Percentiles rank a stretch among this genome's conserved stretches.
Evolutionary conservation across 2,888 invertebrate species (phyloP).

Genomic region (Taenaris catops): DNA sequence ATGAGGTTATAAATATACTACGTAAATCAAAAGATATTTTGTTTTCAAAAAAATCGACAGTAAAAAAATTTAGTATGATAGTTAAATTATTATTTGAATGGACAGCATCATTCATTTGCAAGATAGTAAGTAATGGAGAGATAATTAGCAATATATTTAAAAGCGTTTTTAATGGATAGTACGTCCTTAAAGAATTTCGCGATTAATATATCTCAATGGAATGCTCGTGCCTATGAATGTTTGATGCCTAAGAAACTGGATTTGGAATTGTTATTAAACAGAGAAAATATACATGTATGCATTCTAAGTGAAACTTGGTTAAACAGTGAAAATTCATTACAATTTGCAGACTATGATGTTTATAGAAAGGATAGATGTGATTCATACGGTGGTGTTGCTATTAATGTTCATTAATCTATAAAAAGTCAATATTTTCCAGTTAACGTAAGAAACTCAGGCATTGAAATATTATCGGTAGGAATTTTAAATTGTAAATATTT

Average conservation of each 20-base stretch:
- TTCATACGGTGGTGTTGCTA: slow-evolving; percentile 18
- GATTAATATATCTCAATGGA: slow-evolving; percentile 3
- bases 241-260: slow-evolving; percentile 1
- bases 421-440: slow-evolving; percentile 1
- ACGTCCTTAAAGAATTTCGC: not conserved
- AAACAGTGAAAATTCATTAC: not conserved
- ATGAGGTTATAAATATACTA: too few species aligned
- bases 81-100: not conserved
- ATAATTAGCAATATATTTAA: too few species aligned
- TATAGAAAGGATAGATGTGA: slow-evolving; percentile 18
- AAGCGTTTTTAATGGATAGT: too few species aligned
- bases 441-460: slow-evolving; percentile 9
- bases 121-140: slow-evolving; percentile 1
- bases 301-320: slow-evolving; percentile 25
- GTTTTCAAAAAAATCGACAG: not conserved
- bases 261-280: slow-evolving; percentile 2
- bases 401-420: slow-evolving; percentile 19
- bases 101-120: not conserved
- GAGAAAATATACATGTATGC: slow-evolving; percentile 20
- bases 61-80: not conserved
- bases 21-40: slow-evolving; percentile 1
- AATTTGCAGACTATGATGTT: slow-evolving; percentile 14
- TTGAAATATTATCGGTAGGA: slow-evolving; percentile 5
- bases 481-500: slow-evolving; percentile 7
- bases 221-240: slow-evolving; percentile 3